These are phyloP conservation scores for Phoxinus phoxinus DNA, from an alignment of 2,113 vertebrate species.

Conservation along the genomic window DNA sequence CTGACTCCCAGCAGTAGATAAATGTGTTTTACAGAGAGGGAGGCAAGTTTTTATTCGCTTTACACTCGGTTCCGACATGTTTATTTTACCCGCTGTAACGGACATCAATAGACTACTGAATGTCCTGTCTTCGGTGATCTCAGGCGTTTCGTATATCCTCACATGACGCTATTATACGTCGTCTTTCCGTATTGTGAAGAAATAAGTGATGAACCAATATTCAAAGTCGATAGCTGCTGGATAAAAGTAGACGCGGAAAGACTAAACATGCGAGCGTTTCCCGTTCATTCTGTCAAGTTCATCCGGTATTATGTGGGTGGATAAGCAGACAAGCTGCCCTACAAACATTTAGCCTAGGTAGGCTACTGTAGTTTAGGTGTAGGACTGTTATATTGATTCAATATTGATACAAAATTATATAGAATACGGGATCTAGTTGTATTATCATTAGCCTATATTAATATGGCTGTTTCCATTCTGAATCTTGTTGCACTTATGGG, in stretches of 20 bases:
- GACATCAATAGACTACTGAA: not conserved
- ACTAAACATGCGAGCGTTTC: constrained; percentile 55
- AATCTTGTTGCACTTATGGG: not conserved
- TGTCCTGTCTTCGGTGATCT: not conserved
- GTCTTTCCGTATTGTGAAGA: not conserved
- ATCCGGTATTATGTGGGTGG: constrained; percentile 55
- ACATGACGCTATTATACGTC: not conserved
- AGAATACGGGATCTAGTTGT: not conserved
- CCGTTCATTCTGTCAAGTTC: constrained; percentile 64
- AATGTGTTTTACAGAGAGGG: constrained; percentile 68
- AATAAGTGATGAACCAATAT: not conserved
- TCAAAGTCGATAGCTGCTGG: not conserved
- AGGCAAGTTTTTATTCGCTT: constrained; percentile 70
- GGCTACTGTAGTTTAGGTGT: too few relatives aligned
- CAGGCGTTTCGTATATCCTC: not conserved
- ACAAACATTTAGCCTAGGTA: not conserved
- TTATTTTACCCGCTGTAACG: not conserved
- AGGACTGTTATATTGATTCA: not conserved
- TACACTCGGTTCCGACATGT: constrained; percentile 69
- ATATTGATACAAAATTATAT: not conserved
- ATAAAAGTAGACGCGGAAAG: not conserved
- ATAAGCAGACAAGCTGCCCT: not conserved
- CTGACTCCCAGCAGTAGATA: constrained; percentile 55
- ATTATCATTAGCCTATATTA: not conserved
- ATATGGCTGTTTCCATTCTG: not conserved